Conservation (phyloP, 2,888 invertebrate genomes). For the Ptychoptera contaminata region DNA sequence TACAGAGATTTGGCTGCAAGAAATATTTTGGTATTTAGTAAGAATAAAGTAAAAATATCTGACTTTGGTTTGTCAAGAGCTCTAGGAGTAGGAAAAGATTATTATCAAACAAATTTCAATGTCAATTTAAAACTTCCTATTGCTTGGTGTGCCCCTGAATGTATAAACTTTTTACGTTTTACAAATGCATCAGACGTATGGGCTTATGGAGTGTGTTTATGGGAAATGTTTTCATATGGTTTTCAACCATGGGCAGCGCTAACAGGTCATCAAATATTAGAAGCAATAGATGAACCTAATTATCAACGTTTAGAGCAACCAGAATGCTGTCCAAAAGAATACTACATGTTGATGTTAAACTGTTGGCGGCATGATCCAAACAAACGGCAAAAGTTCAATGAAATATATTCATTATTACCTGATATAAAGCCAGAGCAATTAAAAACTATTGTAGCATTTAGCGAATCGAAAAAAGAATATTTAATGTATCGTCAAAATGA, state of each 20-base stretch:
- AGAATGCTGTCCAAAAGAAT: constrained; percentile 86
- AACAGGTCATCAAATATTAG: constrained; percentile 85
- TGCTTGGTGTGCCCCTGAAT: constrained; percentile 98
- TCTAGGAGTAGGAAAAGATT: constrained; percentile 93
- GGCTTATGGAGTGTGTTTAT: constrained; percentile 95
- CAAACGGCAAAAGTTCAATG: constrained; percentile 78
- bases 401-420: constrained; percentile 60
- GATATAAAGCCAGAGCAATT: constrained; percentile 87
- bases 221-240: constrained; percentile 99
- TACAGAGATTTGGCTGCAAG: constrained; percentile 88
- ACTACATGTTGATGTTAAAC: constrained; percentile 81
- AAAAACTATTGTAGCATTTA: constrained; percentile 48
- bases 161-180: constrained; percentile 88
- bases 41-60: constrained; percentile 94
- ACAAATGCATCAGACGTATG: constrained; percentile 96
- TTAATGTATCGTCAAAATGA: constrained; percentile 77
- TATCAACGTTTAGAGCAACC: constrained; percentile 81
- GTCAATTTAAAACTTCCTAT: constrained; percentile 94
- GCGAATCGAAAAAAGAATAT: constrained; percentile 46
- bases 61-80: constrained; percentile 95
- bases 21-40: constrained; percentile 93
- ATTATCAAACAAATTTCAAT: constrained; percentile 96
- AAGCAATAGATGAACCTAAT: constrained; percentile 87
- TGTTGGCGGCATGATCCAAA: constrained; percentile 93
- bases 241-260: constrained; percentile 96